These are phyloP conservation scores for Oreochromis niloticus DNA, from an alignment of 2,113 vertebrate genomes.

Conservation along the genomic window DNA sequence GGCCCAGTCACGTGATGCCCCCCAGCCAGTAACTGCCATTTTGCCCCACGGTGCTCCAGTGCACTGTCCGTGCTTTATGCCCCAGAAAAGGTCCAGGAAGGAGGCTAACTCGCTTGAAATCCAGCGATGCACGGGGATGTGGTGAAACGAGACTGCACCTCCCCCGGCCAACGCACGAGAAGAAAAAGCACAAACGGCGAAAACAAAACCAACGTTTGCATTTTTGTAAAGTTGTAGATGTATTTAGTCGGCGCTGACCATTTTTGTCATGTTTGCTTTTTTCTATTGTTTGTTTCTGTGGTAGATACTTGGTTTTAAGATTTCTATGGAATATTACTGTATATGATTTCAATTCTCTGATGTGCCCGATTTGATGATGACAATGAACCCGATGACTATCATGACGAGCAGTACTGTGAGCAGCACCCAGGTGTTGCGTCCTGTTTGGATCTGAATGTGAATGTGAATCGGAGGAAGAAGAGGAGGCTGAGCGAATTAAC, in stretches of 20 bases:
- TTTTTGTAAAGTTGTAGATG: constrained; percentile 63
- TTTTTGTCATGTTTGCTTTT: constrained; percentile 57
- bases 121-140: neutral
- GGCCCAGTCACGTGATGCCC: constrained; percentile 28
- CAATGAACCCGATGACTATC: constrained; percentile 49
- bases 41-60: constrained; percentile 17
- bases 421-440: constrained; percentile 51
- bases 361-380: constrained; percentile 46
- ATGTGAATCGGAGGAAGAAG: neutral
- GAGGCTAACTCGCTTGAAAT: neutral
- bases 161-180: constrained; percentile 17
- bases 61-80: neutral
- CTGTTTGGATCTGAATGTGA: constrained; percentile 24
- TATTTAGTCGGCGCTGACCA: constrained; percentile 58
- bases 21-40: constrained; percentile 65
- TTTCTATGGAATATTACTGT: constrained; percentile 53
- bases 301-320: constrained; percentile 58
- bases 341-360: constrained; percentile 54
- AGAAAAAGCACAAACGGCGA: constrained; percentile 66
- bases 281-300: constrained; percentile 64
- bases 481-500: neutral
- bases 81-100: neutral
- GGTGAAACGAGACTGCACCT: neutral
- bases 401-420: constrained; percentile 53
- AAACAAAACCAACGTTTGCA: constrained; percentile 37